Conservation (phyloP, 2,113 vertebrate genomes). For the Zosterops hypoxanthus region DNA sequence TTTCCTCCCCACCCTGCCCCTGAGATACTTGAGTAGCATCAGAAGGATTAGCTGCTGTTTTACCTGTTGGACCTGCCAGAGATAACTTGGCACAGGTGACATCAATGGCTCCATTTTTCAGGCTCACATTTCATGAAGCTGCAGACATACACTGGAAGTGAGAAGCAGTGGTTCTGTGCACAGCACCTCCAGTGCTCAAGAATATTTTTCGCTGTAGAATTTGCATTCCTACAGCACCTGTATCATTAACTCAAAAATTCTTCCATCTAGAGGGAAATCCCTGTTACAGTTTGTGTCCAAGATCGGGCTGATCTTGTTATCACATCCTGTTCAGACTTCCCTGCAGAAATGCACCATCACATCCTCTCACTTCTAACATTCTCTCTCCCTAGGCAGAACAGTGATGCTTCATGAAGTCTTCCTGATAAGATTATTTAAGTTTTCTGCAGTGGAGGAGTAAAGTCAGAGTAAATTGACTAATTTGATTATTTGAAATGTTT, state of each 20-base stretch:
- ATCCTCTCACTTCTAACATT: neutral
- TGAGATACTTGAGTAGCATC: neutral
- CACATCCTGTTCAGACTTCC: neutral
- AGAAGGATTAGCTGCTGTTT: neutral
- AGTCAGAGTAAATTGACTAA: neutral
- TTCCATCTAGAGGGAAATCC: neutral
- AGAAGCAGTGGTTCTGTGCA: neutral
- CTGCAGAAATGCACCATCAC: neutral
- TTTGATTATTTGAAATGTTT: neutral
- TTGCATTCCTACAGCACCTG: neutral
- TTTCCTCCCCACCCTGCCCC: neutral
- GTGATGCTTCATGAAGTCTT: neutral
- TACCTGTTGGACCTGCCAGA: neutral
- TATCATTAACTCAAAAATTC: neutral
- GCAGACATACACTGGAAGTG: neutral
- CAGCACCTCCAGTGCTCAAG: neutral
- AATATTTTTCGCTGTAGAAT: neutral
- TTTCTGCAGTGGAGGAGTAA: neutral
- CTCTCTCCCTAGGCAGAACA: neutral
- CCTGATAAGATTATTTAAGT: neutral
- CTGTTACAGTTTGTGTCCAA: rapidly evolving
- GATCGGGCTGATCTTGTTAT: neutral
- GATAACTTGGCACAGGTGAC: neutral
- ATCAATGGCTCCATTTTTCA: neutral
- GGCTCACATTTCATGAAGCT: neutral